phyloP scores from a whole-genome alignment of 2,888 invertebrate species.

The Taphrorychus bicolor region DNA sequence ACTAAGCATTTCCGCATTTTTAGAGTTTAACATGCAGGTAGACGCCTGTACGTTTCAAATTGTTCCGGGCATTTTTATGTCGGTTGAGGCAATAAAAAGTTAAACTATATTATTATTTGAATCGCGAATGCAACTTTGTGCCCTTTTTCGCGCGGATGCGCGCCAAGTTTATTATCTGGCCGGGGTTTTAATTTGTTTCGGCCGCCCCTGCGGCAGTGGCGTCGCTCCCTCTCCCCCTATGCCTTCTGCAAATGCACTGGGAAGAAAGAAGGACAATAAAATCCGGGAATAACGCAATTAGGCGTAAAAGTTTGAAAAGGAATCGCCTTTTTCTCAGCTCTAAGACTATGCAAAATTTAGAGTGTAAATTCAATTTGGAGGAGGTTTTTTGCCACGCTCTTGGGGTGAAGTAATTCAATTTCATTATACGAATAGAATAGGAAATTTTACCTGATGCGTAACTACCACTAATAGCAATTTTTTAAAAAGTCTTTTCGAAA shows the following conservation, averaged over 20 bases:
- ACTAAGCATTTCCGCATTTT: not conserved
- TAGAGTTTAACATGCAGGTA: slow-evolving; percentile 29
- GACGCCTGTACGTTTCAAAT: slow-evolving; percentile 11
- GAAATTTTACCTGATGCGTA: too few species aligned
- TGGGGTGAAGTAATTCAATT: too few species aligned
- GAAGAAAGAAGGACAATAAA: not conserved
- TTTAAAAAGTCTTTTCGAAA: not conserved
- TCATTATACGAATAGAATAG: too few species aligned
- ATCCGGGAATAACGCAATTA: not conserved
- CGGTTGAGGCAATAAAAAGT: slow-evolving; percentile 37
- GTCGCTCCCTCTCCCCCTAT: too few species aligned
- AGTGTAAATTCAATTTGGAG: not conserved
- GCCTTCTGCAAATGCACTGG: not conserved
- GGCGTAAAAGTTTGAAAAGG: not conserved
- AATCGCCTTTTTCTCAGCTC: not conserved
- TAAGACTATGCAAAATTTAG: not conserved
- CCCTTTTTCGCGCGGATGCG: slow-evolving; percentile 12
- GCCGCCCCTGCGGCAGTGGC: not conserved
- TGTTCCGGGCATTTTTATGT: slow-evolving; percentile 34
- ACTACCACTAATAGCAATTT: too few species aligned
- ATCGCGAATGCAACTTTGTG: slow-evolving; percentile 38
- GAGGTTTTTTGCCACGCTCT: not conserved
- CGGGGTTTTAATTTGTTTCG: slow-evolving; percentile 2
- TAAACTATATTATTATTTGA: slow-evolving; percentile 39
- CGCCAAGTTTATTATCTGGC: slow-evolving; percentile 18